A percentile compares a stretch with the other conserved stretches of the same genome.
phyloP scores from a whole-genome alignment of 1,140 invertebrate genomes.

The Myzus persicae region DNA sequence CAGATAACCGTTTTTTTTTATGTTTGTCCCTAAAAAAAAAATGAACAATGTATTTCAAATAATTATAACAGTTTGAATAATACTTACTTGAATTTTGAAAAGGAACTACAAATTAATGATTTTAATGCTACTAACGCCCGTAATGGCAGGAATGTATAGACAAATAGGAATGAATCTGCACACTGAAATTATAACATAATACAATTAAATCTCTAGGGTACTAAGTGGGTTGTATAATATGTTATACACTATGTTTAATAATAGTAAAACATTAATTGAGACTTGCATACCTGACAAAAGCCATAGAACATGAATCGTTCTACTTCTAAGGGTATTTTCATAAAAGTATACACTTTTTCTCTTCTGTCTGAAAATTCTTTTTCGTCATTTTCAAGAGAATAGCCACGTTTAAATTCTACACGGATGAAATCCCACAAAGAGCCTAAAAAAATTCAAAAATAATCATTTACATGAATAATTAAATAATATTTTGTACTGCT shows the following conservation, averaged over 20 bases:
- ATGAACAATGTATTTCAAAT: not conserved
- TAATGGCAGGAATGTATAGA: constrained; percentile 96
- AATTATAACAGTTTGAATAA: constrained; percentile 24
- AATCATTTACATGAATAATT: too few species aligned
- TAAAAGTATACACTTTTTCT: constrained; percentile 96
- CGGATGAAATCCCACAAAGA: constrained; percentile 80
- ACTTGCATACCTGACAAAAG: constrained; percentile 77
- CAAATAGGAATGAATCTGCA: constrained; percentile 97
- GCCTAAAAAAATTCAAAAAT: not conserved
- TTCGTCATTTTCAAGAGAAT: constrained; percentile 91
- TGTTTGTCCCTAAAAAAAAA: constrained; percentile 48
- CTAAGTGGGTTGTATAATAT: not conserved
- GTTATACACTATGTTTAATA: not conserved
- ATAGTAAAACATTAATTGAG: not conserved
- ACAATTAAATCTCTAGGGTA: not conserved
- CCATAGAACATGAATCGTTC: constrained; percentile 96
- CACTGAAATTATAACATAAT: constrained; percentile 70
- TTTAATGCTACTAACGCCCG: constrained; percentile 87
- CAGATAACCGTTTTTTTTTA: constrained; percentile 70
- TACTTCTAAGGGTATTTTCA: constrained; percentile 92
- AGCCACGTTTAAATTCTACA: constrained; percentile 89
- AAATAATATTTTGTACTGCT: too few species aligned
- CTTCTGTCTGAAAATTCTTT: constrained; percentile 90
- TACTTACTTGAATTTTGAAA: constrained; percentile 76
- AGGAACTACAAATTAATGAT: constrained; percentile 76